phyloP scores from a whole-genome alignment of 2,797 vertebrate species.

The Sebastes dallii region DNA sequence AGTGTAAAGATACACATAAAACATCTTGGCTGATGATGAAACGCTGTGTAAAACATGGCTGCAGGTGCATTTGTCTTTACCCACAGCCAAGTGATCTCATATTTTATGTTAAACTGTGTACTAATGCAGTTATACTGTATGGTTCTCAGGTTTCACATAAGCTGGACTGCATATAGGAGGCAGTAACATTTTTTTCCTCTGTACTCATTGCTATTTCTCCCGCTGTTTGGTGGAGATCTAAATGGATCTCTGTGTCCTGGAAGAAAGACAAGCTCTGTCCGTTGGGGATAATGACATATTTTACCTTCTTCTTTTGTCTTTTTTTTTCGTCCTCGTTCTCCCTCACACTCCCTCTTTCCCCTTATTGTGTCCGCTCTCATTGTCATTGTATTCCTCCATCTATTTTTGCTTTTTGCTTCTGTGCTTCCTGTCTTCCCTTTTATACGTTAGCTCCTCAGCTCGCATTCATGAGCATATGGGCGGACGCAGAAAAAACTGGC shows the following conservation, averaged over 20 bases:
- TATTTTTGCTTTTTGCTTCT: slow-evolving; percentile 62
- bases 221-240: slow-evolving; percentile 38
- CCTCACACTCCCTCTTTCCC: slow-evolving; percentile 17
- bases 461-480: slow-evolving; percentile 45
- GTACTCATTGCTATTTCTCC: slow-evolving; percentile 1
- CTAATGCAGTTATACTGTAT: slow-evolving; percentile 49
- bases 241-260: slow-evolving; percentile 62
- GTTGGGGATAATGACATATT: slow-evolving; percentile 51
- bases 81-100: slow-evolving; percentile 31
- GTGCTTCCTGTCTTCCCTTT: slow-evolving; percentile 26
- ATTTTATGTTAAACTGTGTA: slow-evolving; percentile 52
- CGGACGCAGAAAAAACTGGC: slow-evolving; percentile 40
- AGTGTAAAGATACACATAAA: slow-evolving; percentile 43
- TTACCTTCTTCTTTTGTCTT: slow-evolving; percentile 50
- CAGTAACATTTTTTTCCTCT: slow-evolving; percentile 26
- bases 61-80: slow-evolving; percentile 46
- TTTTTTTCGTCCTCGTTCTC: neutral
- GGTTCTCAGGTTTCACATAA: slow-evolving; percentile 43
- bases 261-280: slow-evolving; percentile 53
- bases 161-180: slow-evolving; percentile 30
- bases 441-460: slow-evolving; percentile 25
- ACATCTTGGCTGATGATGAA: slow-evolving; percentile 67
- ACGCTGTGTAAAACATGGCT: slow-evolving; percentile 59
- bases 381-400: slow-evolving; percentile 53
- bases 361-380: slow-evolving; percentile 49